Conservation (phyloP, 2,888 invertebrate species). For the Liodrosophila aerea region DNA sequence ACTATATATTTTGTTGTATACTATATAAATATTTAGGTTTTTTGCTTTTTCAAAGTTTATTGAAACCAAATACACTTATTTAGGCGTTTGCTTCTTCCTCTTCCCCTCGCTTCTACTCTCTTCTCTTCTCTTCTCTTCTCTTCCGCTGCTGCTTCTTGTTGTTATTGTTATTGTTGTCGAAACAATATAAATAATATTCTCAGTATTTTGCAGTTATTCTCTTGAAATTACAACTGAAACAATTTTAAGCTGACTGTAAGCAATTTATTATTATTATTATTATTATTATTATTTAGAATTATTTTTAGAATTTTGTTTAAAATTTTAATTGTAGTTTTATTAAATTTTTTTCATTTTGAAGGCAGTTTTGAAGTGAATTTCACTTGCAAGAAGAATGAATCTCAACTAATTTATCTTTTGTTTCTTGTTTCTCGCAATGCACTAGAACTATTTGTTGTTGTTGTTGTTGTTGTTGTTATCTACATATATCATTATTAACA, state of each 20-base stretch:
- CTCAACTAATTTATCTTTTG: conserved; percentile 28
- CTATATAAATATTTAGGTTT: conserved; percentile 58
- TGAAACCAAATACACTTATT: conserved; percentile 72
- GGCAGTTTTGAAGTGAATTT: conserved; percentile 60
- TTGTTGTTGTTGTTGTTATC: conserved; percentile 4
- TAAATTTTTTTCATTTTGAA: conserved; percentile 31
- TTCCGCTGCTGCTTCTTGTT: conserved; percentile 3
- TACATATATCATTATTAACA: too few species aligned
- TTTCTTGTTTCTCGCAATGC: too few species aligned
- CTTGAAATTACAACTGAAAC: background rate
- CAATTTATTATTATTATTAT: background rate
- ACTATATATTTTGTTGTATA: conserved; percentile 43
- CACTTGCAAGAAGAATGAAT: conserved; percentile 44
- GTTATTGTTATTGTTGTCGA: conserved; percentile 10
- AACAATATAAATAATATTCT: conserved; percentile 12
- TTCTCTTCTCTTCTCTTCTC: background rate
- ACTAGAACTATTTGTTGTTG: conserved; percentile 28
- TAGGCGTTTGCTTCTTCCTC: conserved; percentile 39
- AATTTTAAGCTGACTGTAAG: background rate
- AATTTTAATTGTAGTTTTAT: conserved; percentile 4
- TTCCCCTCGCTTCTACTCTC: background rate
- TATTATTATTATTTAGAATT: too few species aligned
- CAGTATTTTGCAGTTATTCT: background rate
- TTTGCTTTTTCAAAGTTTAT: conserved; percentile 54
- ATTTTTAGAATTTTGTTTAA: background rate